These are phyloP conservation scores for Calypte anna DNA, from an alignment of 2,113 vertebrate species.

Conservation along the genomic window DNA sequence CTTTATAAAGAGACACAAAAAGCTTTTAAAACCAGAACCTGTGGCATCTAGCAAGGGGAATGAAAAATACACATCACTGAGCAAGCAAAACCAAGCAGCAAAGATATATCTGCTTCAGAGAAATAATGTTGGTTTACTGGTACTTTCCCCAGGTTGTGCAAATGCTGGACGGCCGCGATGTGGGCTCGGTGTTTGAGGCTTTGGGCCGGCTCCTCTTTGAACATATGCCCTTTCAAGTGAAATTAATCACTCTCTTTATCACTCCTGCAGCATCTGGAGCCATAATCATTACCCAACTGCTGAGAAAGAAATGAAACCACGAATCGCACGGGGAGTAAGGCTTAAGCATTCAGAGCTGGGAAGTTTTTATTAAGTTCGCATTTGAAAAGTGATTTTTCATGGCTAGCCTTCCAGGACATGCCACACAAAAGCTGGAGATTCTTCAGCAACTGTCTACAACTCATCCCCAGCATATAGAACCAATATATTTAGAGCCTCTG, in stretches of 20 bases:
- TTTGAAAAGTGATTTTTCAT: constrained; percentile 80
- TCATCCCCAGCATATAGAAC: neutral
- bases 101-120: neutral
- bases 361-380: constrained; percentile 84
- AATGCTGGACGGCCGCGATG: constrained; percentile 44
- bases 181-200: constrained; percentile 59
- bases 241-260: constrained; percentile 98
- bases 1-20: neutral
- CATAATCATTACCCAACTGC: constrained; percentile 91
- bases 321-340: constrained; percentile 83
- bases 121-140: neutral
- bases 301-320: constrained; percentile 93
- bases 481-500: neutral
- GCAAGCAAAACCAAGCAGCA: neutral
- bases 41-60: neutral
- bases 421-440: constrained; percentile 25
- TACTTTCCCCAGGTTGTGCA: neutral
- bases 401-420: constrained; percentile 56
- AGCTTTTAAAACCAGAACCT: neutral
- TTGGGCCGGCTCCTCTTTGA: constrained; percentile 83
- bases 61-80: neutral
- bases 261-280: constrained; percentile 86
- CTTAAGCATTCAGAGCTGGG: constrained; percentile 73
- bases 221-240: constrained; percentile 89
- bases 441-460: neutral